Evolutionary conservation across 2,797 vertebrate genomes (phyloP).

Genomic region (Otolemur crassicaudatus): DNA sequence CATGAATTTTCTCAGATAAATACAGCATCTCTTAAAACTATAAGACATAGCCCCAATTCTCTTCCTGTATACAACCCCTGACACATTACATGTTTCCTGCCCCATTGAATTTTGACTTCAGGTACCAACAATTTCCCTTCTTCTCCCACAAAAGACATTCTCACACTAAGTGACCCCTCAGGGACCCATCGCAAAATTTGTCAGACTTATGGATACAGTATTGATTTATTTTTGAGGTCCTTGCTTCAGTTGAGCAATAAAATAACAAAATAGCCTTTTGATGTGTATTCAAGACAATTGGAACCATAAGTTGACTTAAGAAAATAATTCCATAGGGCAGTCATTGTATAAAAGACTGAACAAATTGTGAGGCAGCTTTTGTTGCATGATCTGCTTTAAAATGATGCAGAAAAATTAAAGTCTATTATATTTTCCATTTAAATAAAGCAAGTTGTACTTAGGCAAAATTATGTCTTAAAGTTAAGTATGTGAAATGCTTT

Average conservation of each 20-base stretch:
- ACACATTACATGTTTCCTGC: background rate
- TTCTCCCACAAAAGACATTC: background rate
- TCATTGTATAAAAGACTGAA: constrained; percentile 29
- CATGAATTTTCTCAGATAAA: background rate
- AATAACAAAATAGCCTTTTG: background rate
- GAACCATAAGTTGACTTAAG: constrained; percentile 52
- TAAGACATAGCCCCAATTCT: background rate
- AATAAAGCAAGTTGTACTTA: background rate
- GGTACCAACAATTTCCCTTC: background rate
- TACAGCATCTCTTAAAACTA: background rate
- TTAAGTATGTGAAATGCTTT: background rate
- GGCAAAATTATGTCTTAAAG: background rate
- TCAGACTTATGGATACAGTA: background rate
- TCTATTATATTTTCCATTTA: constrained; percentile 11
- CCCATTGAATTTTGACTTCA: background rate
- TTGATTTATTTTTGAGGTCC: background rate
- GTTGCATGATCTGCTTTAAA: constrained; percentile 57
- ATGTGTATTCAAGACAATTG: constrained; percentile 47
- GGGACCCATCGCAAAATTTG: background rate
- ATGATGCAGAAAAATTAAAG: constrained; percentile 57
- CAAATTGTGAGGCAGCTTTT: background rate
- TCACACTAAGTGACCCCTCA: background rate
- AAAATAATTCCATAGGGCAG: constrained; percentile 71
- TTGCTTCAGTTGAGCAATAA: background rate
- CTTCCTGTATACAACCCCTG: background rate